These are phyloP conservation scores for Pipa parva DNA, from an alignment of 2,113 vertebrate species.

Conservation along the genomic window DNA sequence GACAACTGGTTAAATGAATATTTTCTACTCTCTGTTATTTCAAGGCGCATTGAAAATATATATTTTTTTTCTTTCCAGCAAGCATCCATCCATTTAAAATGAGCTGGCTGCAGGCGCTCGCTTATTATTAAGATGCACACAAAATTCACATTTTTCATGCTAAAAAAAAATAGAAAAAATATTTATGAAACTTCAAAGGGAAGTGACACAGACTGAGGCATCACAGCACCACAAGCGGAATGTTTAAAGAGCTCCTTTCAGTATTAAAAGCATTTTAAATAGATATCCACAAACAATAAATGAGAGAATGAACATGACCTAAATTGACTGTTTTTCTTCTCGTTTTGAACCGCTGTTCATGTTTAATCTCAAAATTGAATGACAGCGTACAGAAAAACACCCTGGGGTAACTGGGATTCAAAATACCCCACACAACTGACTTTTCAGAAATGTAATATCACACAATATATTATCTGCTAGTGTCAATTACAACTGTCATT, in stretches of 20 bases:
- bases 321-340: conserved; percentile 38
- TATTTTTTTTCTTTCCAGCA: conserved; percentile 13
- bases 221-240: conserved; percentile 19
- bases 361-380: conserved; percentile 32
- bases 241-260: conserved; percentile 12
- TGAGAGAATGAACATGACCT: conserved; percentile 30
- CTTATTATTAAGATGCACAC: conserved; percentile 69
- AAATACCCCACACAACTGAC: background rate
- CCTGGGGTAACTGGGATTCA: conserved; percentile 24
- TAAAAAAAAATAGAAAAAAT: conserved; percentile 13
- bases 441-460: conserved; percentile 29
- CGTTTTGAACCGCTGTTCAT: conserved; percentile 26
- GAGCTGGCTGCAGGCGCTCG: conserved; percentile 58
- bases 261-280: conserved; percentile 40
- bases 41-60: background rate
- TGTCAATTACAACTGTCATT: conserved; percentile 28
- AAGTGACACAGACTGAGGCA: conserved; percentile 43
- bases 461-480: conserved; percentile 16
- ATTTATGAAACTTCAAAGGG: conserved; percentile 60
- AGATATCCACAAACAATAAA: conserved; percentile 37
- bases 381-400: conserved; percentile 6
- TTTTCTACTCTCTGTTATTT: background rate
- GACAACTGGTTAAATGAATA: background rate
- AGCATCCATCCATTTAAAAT: conserved; percentile 20
- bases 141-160: conserved; percentile 67